Evolutionary conservation across 2,113 vertebrate genomes (phyloP).

Genomic region (Strigops habroptila): DNA sequence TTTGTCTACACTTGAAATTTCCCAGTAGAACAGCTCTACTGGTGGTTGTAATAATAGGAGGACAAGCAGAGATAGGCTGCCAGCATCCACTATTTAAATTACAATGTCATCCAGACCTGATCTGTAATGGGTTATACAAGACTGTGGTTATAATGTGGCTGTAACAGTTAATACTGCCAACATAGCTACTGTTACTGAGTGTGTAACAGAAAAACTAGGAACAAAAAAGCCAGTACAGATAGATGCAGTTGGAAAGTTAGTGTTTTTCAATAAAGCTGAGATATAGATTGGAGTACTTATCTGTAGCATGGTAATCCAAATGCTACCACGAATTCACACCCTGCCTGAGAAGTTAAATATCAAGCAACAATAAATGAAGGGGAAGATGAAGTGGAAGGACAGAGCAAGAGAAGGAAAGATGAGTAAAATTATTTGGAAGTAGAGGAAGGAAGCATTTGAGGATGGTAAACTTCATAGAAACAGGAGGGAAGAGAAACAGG

Average conservation of each 20-base stretch:
- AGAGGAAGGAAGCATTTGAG: neutral
- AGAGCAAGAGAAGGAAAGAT: neutral
- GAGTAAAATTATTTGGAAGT: neutral
- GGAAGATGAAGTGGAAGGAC: neutral
- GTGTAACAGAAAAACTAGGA: neutral
- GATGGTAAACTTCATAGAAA: neutral
- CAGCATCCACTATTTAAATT: conserved; percentile 18
- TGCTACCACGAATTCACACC: neutral
- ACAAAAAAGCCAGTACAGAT: neutral
- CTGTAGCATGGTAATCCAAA: neutral
- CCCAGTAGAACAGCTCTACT: conserved; percentile 56
- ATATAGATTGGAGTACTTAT: neutral
- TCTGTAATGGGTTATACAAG: conserved; percentile 32
- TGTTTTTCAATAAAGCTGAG: neutral
- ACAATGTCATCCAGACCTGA: conserved; percentile 30
- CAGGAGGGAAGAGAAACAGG: neutral
- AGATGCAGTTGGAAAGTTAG: neutral
- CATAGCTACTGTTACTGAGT: neutral
- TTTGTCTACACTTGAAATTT: conserved; percentile 67
- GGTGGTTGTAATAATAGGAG: conserved; percentile 50
- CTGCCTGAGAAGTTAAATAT: neutral
- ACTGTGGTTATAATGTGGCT: neutral
- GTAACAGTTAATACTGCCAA: neutral
- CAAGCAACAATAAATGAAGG: neutral
- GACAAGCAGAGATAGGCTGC: conserved; percentile 48